Conservation (phyloP, 2,888 invertebrate genomes). For the Margaritifera margaritifera region DNA sequence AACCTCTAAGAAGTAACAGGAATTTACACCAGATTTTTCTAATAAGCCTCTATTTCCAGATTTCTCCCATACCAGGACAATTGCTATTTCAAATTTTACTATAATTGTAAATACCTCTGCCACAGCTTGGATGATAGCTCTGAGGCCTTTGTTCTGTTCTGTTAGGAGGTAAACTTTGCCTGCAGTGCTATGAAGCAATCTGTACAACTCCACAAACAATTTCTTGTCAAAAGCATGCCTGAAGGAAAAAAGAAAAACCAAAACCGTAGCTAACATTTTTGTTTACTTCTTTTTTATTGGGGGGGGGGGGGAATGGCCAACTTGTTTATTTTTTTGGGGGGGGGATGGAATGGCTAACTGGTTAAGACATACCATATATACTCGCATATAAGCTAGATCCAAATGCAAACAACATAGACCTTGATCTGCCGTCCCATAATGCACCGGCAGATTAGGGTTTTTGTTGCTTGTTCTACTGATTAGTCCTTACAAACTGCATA, state of each 20-base stretch:
- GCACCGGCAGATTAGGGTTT: no score
- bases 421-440: no score
- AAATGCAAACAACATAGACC: no score
- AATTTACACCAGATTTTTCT: no score
- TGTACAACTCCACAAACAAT: conserved; percentile 51
- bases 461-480: no score
- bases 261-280: background rate
- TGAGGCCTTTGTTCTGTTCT: conserved; percentile 57
- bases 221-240: conserved; percentile 44
- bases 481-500: no score
- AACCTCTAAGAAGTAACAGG: no score
- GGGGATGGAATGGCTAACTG: background rate
- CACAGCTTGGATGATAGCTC: conserved; percentile 55
- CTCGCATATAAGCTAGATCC: no score
- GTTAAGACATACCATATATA: background rate
- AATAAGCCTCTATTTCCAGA: no score
- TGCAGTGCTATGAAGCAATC: conserved; percentile 53
- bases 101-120: conserved; percentile 36
- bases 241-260: conserved; percentile 12
- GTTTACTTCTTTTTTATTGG: background rate
- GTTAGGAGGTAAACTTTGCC: conserved; percentile 50
- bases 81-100: no score
- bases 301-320: background rate
- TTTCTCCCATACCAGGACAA: no score
- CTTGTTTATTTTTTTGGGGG: background rate